Percentiles rank a stretch among this genome's conserved stretches.
Conservation (phyloP, 2,113 vertebrate genomes). For the Hippocampus mohnikei region DNA sequence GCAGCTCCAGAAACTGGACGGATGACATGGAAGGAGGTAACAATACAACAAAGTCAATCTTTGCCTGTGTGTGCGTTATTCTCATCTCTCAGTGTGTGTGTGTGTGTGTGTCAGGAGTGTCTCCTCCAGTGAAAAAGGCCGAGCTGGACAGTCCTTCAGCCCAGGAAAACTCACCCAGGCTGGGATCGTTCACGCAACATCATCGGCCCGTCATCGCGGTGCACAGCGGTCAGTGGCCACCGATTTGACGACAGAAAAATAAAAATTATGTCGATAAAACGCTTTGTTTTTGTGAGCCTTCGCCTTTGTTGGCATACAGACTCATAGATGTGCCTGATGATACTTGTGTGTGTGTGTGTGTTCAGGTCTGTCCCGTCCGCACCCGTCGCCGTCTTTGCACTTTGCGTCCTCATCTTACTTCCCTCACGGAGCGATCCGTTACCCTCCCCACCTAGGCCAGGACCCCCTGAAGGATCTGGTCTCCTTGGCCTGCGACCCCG, state of each 20-base stretch:
- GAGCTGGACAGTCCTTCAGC: slow-evolving; percentile 95
- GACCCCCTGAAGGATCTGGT: slow-evolving; percentile 96
- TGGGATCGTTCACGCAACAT: slow-evolving; percentile 93
- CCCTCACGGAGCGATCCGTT: slow-evolving; percentile 90
- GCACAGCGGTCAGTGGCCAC: slow-evolving; percentile 85
- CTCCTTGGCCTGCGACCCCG: slow-evolving; percentile 91
- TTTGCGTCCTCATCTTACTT: slow-evolving; percentile 92
- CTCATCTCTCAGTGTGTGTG: neutral
- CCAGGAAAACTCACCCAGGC: slow-evolving; percentile 89
- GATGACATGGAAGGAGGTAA: slow-evolving; percentile 97
- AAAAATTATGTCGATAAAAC: too few species aligned
- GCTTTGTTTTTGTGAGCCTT: too few species aligned
- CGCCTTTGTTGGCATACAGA: too few species aligned
- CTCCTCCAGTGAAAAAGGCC: slow-evolving; percentile 92
- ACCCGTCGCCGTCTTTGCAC: slow-evolving; percentile 90
- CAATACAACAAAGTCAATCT: neutral
- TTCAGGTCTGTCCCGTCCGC: slow-evolving; percentile 86
- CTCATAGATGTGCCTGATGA: too few species aligned
- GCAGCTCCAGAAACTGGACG: slow-evolving; percentile 95
- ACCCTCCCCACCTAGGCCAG: slow-evolving; percentile 93
- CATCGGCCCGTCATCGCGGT: slow-evolving; percentile 97
- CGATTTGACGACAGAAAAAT: too few species aligned
- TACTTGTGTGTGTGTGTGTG: neutral
- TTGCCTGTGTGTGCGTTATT: neutral
- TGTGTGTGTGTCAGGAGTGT: slow-evolving; percentile 76